Conservation (phyloP, 2,113 vertebrate genomes). For the Onychorhynchus coronatus region DNA sequence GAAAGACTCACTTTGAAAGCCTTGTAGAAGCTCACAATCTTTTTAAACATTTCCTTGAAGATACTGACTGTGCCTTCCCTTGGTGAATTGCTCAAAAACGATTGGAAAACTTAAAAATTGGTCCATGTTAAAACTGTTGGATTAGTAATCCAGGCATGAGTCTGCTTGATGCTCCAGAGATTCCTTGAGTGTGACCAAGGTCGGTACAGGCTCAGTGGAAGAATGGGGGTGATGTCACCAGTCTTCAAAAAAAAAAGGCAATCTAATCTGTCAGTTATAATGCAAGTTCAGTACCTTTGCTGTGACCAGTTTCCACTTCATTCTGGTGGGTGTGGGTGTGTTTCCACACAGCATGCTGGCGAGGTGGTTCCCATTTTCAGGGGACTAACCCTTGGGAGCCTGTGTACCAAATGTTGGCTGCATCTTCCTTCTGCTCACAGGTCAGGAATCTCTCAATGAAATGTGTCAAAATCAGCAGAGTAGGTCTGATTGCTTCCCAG, state of each 20-base stretch:
- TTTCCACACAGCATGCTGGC: rapidly evolving
- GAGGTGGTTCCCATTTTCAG: background rate
- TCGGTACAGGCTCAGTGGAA: background rate
- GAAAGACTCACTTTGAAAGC: background rate
- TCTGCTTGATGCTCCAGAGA: background rate
- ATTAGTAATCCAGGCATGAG: background rate
- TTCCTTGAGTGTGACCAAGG: background rate
- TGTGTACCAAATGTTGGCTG: background rate
- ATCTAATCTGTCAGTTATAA: background rate
- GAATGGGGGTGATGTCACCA: background rate
- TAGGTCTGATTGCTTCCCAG: background rate
- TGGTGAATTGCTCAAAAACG: background rate
- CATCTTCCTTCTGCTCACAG: background rate
- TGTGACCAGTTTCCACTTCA: background rate
- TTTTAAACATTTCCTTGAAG: background rate
- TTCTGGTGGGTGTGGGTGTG: background rate
- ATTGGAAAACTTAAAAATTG: background rate
- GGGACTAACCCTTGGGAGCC: background rate
- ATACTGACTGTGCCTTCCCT: background rate
- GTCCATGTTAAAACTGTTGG: background rate
- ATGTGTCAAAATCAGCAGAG: background rate
- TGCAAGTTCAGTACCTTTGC: background rate
- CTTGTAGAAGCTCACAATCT: background rate
- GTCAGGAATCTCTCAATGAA: background rate
- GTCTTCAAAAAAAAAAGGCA: background rate